These are phyloP conservation scores for Elgaria multicarinata DNA, from an alignment of 2,113 vertebrate species.

Conservation along the genomic window DNA sequence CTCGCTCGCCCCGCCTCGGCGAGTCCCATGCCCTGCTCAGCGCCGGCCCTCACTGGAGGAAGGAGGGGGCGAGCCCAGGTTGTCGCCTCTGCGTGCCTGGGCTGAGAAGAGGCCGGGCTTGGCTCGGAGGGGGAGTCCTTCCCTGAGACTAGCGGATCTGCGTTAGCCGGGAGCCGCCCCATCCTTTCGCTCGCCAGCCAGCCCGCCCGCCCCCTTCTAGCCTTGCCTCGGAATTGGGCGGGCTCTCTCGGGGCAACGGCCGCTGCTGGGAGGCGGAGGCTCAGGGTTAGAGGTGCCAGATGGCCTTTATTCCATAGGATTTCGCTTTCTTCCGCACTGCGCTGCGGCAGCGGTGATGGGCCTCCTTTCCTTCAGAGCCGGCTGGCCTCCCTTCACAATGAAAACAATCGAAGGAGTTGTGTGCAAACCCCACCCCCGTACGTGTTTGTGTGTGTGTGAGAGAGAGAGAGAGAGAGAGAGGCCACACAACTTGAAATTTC, in stretches of 20 bases:
- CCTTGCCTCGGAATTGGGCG: neutral
- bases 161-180: slow-evolving; percentile 1
- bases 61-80: neutral
- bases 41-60: neutral
- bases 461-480: too few species aligned
- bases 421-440: too few species aligned
- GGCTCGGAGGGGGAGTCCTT: neutral
- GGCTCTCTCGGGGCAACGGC: neutral
- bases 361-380: fast-evolving
- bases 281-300: neutral
- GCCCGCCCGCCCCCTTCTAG: fast-evolving
- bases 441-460: too few species aligned
- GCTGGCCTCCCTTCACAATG: neutral
- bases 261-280: neutral
- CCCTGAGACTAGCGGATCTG: neutral
- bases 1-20: neutral
- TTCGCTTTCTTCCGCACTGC: neutral
- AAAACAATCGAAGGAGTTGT: neutral
- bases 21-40: neutral
- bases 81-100: neutral
- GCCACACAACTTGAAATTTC: too few species aligned
- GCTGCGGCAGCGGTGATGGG: fast-evolving
- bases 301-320: neutral
- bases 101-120: neutral
- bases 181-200: neutral